Conservation (phyloP, 2,113 vertebrate genomes). For the Halichoerus grypus region DNA sequence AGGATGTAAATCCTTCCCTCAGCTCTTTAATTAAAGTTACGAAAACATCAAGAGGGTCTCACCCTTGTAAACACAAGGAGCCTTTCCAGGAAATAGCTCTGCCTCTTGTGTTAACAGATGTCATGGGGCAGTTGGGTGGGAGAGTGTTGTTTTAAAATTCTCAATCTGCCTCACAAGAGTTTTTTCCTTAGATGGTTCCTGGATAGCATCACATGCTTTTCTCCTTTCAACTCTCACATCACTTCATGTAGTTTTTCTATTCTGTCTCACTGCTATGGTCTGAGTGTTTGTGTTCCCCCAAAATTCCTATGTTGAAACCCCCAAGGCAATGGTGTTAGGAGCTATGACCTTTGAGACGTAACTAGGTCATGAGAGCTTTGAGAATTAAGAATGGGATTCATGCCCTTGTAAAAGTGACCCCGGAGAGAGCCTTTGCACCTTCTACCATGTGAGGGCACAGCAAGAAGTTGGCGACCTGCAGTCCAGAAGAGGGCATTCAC, state of each 20-base stretch:
- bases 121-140: constrained; percentile 51
- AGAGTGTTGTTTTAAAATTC: constrained; percentile 78
- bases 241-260: constrained; percentile 33
- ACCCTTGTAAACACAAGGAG: constrained; percentile 67
- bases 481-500: neutral
- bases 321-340: neutral
- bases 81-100: constrained; percentile 76
- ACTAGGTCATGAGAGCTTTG: neutral
- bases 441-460: neutral
- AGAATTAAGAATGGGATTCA: neutral
- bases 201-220: constrained; percentile 58
- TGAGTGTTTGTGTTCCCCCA: neutral
- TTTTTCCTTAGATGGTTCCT: constrained; percentile 69
- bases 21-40: constrained; percentile 68
- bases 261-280: neutral
- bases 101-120: constrained; percentile 77
- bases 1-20: constrained; percentile 9
- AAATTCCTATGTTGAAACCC: neutral
- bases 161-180: constrained; percentile 42
- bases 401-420: neutral
- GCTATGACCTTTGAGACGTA: too few species aligned
- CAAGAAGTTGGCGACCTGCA: neutral
- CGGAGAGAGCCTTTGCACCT: neutral
- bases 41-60: constrained; percentile 71
- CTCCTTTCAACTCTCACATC: constrained; percentile 27